These are phyloP conservation scores for Riparia riparia DNA, from an alignment of 2,113 vertebrate species.

Conservation along the genomic window DNA sequence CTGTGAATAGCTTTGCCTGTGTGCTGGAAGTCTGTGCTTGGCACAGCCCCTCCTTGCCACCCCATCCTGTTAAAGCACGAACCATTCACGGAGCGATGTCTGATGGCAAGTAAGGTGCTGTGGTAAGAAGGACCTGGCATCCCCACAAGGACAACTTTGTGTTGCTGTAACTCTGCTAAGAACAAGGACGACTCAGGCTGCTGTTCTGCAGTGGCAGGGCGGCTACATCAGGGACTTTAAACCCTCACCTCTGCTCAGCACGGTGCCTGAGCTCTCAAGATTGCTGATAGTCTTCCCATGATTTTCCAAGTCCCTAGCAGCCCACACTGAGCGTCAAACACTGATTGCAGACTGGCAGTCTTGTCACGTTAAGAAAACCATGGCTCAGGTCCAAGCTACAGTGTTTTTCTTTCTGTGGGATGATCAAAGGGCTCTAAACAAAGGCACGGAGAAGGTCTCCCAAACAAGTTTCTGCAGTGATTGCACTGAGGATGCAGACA, in stretches of 20 bases:
- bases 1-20: not conserved
- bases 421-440: conserved; percentile 66
- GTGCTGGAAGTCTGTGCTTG: not conserved
- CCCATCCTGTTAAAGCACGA: not conserved
- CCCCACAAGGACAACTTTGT: not conserved
- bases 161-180: not conserved
- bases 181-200: rapidly evolving
- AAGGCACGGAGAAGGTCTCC: conserved; percentile 52
- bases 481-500: conserved; percentile 15
- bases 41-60: not conserved
- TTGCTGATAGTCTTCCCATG: not conserved
- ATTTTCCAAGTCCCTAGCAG: not conserved
- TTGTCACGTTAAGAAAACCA: conserved; percentile 9
- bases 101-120: too few relatives aligned
- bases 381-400: conserved; percentile 19
- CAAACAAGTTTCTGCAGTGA: conserved; percentile 49
- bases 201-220: not conserved
- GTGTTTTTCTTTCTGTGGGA: conserved; percentile 56
- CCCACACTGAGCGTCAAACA: not conserved
- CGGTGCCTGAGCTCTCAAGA: not conserved
- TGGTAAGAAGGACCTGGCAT: not conserved
- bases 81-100: not conserved
- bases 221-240: not conserved
- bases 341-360: not conserved
- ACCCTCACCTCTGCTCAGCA: not conserved